Percentiles rank a stretch among this genome's conserved stretches.
phyloP scores from a whole-genome alignment of 2,888 invertebrate genomes.

The Craniophora ligustri region DNA sequence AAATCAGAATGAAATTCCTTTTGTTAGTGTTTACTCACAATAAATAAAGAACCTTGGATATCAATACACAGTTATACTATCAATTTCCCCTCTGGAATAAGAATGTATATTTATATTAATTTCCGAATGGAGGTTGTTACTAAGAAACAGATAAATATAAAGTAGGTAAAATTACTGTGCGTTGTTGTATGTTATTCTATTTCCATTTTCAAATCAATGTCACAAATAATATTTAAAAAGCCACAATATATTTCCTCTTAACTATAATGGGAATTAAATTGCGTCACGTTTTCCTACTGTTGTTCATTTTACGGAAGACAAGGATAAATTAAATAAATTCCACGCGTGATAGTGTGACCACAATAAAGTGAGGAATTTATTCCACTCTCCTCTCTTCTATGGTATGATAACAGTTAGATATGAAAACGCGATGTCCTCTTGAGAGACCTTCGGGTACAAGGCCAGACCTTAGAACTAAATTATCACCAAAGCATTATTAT shows the following conservation, averaged over 20 bases:
- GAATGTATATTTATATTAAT: too few species aligned
- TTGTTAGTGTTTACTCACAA: too few species aligned
- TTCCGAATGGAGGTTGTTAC: too few species aligned
- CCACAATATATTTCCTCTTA: constrained; percentile 8
- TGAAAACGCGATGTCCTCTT: constrained; percentile 5
- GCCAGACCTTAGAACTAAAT: constrained; percentile 28
- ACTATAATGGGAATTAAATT: constrained; percentile 29
- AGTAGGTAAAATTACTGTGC: too few species aligned
- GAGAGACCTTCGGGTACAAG: constrained; percentile 37
- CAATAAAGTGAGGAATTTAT: constrained; percentile 31
- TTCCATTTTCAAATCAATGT: too few species aligned
- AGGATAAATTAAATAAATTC: constrained; percentile 36
- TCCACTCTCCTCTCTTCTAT: constrained; percentile 12
- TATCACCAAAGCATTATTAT: constrained; percentile 42
- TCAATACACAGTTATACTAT: too few species aligned
- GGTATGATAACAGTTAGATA: constrained; percentile 30
- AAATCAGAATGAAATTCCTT: too few species aligned
- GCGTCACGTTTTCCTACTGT: constrained; percentile 7
- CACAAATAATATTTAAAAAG: too few species aligned
- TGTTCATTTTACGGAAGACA: neutral
- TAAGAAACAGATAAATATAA: too few species aligned
- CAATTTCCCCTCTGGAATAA: too few species aligned
- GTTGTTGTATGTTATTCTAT: too few species aligned
- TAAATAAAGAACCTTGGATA: too few species aligned
- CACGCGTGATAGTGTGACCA: constrained; percentile 7